Evolutionary conservation across 2,797 vertebrate species (phyloP), one percentile per base, ranked within the genome.

Genomic region (Rachycentron canadum): DNA sequence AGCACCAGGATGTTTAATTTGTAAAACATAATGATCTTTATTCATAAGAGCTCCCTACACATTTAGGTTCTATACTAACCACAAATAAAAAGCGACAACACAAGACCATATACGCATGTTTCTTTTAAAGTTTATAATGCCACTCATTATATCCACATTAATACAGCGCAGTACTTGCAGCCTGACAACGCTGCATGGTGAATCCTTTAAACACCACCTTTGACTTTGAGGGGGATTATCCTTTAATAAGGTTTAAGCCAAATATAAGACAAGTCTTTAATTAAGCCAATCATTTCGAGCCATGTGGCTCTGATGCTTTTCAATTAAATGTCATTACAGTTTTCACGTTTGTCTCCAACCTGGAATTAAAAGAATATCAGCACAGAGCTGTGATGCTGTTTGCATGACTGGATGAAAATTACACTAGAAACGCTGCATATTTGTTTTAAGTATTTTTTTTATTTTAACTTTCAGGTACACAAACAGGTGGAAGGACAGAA

Each of bases 201-300:
- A 90, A 88, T 89, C 80, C 73, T 74, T 88, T 81, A 56, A 80
- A 88, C 53, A n/a, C 53, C 77, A 79, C 78, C 83, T 90, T 85
- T 87, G 76, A 90, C 89, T 80, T 86, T 79, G 77, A 80, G 68
- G 82, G 21, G 87, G 88, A 87, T 85, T 84, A 91, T 89, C 85
- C 60, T 76, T 81, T 90, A 92, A 91, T 90, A 80, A 78, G 80
- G 76, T 89, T 88, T 89, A 89, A 89, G 66, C 77, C 68, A 75
- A 84, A 86, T 88, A 76, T 85, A 79, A 79, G 75, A 88, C 68
- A 76, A 80, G 71, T 66, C 69, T 78, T 84, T 89, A 86, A 91
- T 88, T 86, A 86, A 81, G 80, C 56, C 84, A 86, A 71, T 91
- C 75, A 87, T 88, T 90, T 83, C 13, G 56, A 86, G 62, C 83